phyloP scores from a whole-genome alignment of 2,113 vertebrate species.

The Varanus komodoensis region DNA sequence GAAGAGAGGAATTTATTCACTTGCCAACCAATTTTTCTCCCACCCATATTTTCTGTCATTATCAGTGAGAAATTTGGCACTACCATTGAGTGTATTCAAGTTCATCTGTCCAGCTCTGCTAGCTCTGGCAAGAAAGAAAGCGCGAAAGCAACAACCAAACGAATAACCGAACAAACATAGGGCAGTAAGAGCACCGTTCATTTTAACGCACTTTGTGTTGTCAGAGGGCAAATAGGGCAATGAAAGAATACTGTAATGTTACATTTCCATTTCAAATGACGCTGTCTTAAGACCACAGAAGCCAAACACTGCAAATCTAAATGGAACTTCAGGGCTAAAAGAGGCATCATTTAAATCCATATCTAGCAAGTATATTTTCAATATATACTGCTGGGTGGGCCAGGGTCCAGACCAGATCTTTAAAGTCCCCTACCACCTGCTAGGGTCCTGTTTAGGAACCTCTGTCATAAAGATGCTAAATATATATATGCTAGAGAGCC shows the following conservation, averaged over 20 bases:
- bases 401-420: too few species aligned
- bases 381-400: too few species aligned
- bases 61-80: conserved; percentile 11
- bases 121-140: conserved; percentile 21
- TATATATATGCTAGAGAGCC: too few species aligned
- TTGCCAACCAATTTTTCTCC: neutral
- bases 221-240: conserved; percentile 16
- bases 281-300: conserved; percentile 58
- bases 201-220: conserved; percentile 60
- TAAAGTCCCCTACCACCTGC: too few species aligned
- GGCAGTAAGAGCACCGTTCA: conserved; percentile 54
- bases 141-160: too few species aligned
- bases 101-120: neutral
- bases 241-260: conserved; percentile 55
- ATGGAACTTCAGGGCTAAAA: conserved; percentile 40
- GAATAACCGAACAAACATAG: conserved; percentile 16
- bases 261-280: conserved; percentile 57
- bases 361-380: too few species aligned
- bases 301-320: conserved; percentile 37
- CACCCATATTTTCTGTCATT: conserved; percentile 28
- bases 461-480: too few species aligned
- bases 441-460: too few species aligned
- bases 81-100: conserved; percentile 9
- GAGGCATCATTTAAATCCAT: too few species aligned
- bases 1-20: neutral